These are phyloP conservation scores for Rhorus exstirpatorius DNA, from an alignment of 2,888 invertebrate genomes.

Conservation along the genomic window DNA sequence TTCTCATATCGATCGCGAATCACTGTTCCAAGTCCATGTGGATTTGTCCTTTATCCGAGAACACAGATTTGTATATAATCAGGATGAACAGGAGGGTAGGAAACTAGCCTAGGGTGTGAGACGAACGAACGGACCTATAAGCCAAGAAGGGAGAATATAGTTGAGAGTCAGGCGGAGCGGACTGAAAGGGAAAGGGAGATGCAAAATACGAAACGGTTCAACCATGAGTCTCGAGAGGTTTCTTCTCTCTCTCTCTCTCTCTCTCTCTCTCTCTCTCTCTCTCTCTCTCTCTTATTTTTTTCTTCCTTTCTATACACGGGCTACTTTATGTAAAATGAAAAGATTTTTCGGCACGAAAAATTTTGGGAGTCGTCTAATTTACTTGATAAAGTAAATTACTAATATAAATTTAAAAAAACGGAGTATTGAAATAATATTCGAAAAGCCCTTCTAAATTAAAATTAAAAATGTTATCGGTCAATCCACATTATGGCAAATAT, in stretches of 20 bases:
- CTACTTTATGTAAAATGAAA: background rate
- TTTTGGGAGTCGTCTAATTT: background rate
- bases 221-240: slow-evolving; percentile 52
- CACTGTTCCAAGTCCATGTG: background rate
- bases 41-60: too few species aligned
- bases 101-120: slow-evolving; percentile 31
- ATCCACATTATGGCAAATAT: too few species aligned
- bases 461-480: too few species aligned
- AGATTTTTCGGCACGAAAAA: background rate
- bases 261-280: slow-evolving; percentile 15
- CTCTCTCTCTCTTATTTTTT: background rate
- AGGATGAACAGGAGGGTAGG: background rate
- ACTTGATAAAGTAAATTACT: background rate
- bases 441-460: too few species aligned
- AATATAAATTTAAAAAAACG: too few species aligned
- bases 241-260: slow-evolving; percentile 38
- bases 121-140: slow-evolving; percentile 50
- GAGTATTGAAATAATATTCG: too few species aligned
- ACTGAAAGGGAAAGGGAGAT: slow-evolving; percentile 51
- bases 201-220: slow-evolving; percentile 59
- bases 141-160: slow-evolving; percentile 39
- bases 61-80: slow-evolving; percentile 9
- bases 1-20: background rate
- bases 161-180: slow-evolving; percentile 30
- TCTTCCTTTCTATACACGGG: background rate